Percentiles rank a stretch among this genome's conserved stretches.
These are phyloP conservation scores for Whitmania pigra DNA, from an alignment of 1,140 invertebrate genomes.

Conservation along the genomic window DNA sequence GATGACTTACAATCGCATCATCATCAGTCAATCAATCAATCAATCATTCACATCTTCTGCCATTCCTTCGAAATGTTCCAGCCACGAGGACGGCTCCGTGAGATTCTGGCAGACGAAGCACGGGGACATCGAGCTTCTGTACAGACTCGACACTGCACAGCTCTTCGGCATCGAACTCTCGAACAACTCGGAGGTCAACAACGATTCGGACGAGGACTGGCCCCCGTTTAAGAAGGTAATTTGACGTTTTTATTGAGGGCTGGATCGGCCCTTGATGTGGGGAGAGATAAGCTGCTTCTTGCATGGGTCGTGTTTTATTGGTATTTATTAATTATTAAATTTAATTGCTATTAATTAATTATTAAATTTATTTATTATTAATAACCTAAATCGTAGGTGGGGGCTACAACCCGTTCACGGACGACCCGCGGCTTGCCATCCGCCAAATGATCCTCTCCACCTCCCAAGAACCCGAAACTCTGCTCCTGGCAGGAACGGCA, in stretches of 20 bases:
- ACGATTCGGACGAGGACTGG: constrained; percentile 48
- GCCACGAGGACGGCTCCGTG: constrained; percentile 90
- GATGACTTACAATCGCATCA: no score
- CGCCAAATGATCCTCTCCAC: constrained; percentile 78
- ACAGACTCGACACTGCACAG: constrained; percentile 66
- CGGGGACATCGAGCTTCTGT: constrained; percentile 64
- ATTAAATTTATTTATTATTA: not conserved
- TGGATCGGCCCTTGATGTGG: no score
- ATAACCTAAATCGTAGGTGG: constrained; percentile 47
- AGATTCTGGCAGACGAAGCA: constrained; percentile 81
- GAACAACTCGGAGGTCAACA: constrained; percentile 30
- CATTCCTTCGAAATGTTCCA: constrained; percentile 23
- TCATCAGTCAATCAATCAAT: not conserved
- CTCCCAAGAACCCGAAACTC: constrained; percentile 58
- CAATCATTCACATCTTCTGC: not conserved
- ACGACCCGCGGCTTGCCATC: constrained; percentile 82
- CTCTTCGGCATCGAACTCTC: constrained; percentile 53
- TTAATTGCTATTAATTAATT: not conserved
- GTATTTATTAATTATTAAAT: not conserved
- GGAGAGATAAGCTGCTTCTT: not conserved
- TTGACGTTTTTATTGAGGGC: not conserved
- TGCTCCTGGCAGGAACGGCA: constrained; percentile 85
- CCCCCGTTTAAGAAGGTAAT: constrained; percentile 75
- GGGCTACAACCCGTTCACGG: constrained; percentile 91
- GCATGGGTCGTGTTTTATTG: not conserved